Evolutionary conservation across 2,113 vertebrate genomes (phyloP), one percentile per base, ranked within the genome.

Genomic region (Camelus dromedarius): DNA sequence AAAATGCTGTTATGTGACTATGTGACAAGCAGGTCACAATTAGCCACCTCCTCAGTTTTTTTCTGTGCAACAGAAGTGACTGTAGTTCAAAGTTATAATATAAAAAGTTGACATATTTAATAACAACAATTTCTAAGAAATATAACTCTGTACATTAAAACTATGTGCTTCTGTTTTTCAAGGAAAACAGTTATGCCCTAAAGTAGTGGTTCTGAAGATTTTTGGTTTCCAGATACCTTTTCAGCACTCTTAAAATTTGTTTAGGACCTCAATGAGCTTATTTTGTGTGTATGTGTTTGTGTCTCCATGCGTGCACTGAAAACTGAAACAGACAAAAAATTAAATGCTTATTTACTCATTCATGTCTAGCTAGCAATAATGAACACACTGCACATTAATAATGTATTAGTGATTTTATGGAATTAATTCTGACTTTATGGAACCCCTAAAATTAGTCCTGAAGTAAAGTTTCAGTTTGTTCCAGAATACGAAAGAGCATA

Each of bases 301-400:
- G 50, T 58, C 46, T 54, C 22, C 35, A 16, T 50, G 1, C 46
- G 9, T 26, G 30, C 5, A 81, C 3, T 73, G 20, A 85, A 67
- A 94, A 66, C 15, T 81, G 22, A 35, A 95, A 90, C 3, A 18
- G 54, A 69, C 70, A 82, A 77, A 79, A 46, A 54, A 64, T 26
- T 66, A 92, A 90, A 64, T 96, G 48, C 35, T 92, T 70, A 66
- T n/a, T 77, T 76, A 91, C 18, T 54, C 26, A 67, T 64, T 77
- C 8, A 72, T 62, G 86, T 80, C 72, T 89, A 81, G 76, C 52
- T 64, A 79, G n/a, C 30, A 93, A 76, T 42, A 96, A 72, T 28
- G 56, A 76, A 92, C 35, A 73, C 14, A 89, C 0, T 66, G 38
- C 1, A 89, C 58, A 42, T 16, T 69, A 84, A 48, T 22, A 82